Percentiles rank a stretch among this genome's conserved stretches.
Evolutionary conservation across 2,797 vertebrate genomes (phyloP).

Genomic region (Ctenopoma multispine): DNA sequence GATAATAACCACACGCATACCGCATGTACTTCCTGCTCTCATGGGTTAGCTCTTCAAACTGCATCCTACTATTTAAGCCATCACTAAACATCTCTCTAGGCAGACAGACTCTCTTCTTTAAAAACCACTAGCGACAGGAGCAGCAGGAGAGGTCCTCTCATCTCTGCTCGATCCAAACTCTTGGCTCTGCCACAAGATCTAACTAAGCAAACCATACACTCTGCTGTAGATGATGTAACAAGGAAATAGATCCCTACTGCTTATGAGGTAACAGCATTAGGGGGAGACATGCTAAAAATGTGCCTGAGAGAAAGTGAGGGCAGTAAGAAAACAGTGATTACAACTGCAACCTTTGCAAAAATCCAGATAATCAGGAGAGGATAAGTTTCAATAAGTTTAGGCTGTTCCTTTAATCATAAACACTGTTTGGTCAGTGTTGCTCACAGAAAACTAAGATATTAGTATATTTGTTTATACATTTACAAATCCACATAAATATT

Average conservation of each 20-base stretch:
- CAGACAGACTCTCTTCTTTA: constrained; percentile 1
- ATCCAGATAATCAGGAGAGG: not conserved
- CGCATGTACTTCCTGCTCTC: constrained; percentile 17
- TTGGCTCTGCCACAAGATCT: constrained; percentile 48
- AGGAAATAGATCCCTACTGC: constrained; percentile 47
- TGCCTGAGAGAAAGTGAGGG: constrained; percentile 2
- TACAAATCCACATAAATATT: not conserved
- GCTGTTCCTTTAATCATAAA: not conserved
- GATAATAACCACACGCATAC: constrained; percentile 27
- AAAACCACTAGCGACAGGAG: constrained; percentile 4
- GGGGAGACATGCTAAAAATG: constrained; percentile 17
- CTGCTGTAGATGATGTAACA: constrained; percentile 57
- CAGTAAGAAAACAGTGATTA: constrained; percentile 26
- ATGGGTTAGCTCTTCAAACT: constrained; percentile 12
- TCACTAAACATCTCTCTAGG: not conserved
- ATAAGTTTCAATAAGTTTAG: not conserved
- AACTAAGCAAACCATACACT: constrained; percentile 52
- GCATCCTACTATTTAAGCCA: constrained; percentile 15
- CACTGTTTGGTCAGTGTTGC: not conserved
- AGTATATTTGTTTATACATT: constrained; percentile 3
- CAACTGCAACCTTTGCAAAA: constrained; percentile 32
- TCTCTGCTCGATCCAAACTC: constrained; percentile 37
- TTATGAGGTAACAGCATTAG: constrained; percentile 45
- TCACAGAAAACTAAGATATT: not conserved
- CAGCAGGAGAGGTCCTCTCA: constrained; percentile 42